These are phyloP conservation scores for Varroa destructor DNA, from an alignment of 1,140 invertebrate species.

Conservation along the genomic window DNA sequence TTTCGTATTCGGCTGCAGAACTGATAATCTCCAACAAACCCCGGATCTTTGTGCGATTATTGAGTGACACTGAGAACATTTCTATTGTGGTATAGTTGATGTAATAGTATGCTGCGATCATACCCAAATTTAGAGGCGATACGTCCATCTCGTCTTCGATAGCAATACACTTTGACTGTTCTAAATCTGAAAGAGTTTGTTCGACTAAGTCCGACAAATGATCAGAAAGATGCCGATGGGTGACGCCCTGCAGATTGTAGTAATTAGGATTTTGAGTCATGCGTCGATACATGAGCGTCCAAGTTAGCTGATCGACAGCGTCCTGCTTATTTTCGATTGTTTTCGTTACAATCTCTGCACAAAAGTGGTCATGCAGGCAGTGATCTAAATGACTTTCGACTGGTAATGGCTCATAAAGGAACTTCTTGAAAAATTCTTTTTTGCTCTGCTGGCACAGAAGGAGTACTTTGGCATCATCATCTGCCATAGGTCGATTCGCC, in stretches of 20 bases:
- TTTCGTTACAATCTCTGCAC: constrained; percentile 98
- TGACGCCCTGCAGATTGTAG: constrained; percentile 85
- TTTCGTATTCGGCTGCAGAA: constrained; percentile 89
- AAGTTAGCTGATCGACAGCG: constrained; percentile 96
- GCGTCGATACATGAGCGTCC: constrained; percentile 93
- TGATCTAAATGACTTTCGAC: constrained; percentile 97
- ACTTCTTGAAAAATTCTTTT: constrained; percentile 98
- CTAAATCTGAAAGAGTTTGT: constrained; percentile 81
- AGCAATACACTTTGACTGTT: constrained; percentile 94
- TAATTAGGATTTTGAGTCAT: constrained; percentile 99
- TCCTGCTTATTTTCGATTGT: constrained; percentile 99
- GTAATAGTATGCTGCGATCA: constrained; percentile 99
- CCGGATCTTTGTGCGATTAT: constrained; percentile 91
- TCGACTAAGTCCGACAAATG: constrained; percentile 97
- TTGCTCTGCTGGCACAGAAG: constrained; percentile 93
- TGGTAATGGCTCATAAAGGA: constrained; percentile 89
- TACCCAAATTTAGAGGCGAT: constrained; percentile 86
- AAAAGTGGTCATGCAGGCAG: constrained; percentile 95
- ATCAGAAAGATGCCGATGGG: constrained; percentile 91
- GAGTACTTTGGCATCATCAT: constrained; percentile 67
- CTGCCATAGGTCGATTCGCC: constrained; percentile 72
- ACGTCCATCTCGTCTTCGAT: constrained; percentile 97
- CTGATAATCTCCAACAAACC: constrained; percentile 95
- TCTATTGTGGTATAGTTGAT: constrained; percentile 99
- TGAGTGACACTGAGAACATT: constrained; percentile 88